These are phyloP conservation scores for Pelodytes ibericus DNA, from an alignment of 2,797 vertebrate species.

Conservation along the genomic window DNA sequence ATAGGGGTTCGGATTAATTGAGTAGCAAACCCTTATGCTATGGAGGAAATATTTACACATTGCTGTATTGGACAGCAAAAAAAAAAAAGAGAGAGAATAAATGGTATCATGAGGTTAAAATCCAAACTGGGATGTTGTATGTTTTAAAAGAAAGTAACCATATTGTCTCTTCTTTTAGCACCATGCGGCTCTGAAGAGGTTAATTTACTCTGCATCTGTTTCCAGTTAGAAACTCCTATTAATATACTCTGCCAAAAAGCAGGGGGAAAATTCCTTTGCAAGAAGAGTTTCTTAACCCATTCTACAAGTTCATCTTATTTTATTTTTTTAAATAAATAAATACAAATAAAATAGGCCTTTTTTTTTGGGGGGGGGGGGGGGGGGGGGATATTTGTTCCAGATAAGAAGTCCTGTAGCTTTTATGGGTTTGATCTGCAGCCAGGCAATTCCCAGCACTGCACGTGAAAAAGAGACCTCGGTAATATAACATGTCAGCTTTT, in stretches of 20 bases:
- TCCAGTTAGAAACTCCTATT: constrained; percentile 26
- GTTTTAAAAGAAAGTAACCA: too few species aligned
- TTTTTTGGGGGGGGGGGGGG: too few species aligned
- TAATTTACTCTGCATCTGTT: constrained; percentile 29
- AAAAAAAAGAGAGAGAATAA: too few species aligned
- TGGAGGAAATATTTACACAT: too few species aligned
- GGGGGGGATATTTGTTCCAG: not conserved
- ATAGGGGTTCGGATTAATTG: constrained; percentile 1
- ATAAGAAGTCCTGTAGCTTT: constrained; percentile 23
- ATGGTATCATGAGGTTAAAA: too few species aligned
- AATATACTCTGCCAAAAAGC: constrained; percentile 1
- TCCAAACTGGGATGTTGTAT: too few species aligned
- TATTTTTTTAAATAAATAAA: too few species aligned
- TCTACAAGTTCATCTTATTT: not conserved
- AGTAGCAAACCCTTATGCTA: not conserved
- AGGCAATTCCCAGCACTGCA: constrained; percentile 37
- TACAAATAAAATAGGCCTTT: too few species aligned
- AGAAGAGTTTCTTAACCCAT: constrained; percentile 25
- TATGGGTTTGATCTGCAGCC: constrained; percentile 33
- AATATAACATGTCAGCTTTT: constrained; percentile 40
- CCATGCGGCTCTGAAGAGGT: not conserved
- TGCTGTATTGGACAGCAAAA: too few species aligned
- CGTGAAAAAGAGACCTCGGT: constrained; percentile 16
- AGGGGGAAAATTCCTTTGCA: constrained; percentile 2
- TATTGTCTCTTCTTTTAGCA: too few species aligned